Percentiles rank a stretch among this genome's conserved stretches.
Conservation (phyloP, 2,888 invertebrate species). For the Drosophila barbarae region DNA sequence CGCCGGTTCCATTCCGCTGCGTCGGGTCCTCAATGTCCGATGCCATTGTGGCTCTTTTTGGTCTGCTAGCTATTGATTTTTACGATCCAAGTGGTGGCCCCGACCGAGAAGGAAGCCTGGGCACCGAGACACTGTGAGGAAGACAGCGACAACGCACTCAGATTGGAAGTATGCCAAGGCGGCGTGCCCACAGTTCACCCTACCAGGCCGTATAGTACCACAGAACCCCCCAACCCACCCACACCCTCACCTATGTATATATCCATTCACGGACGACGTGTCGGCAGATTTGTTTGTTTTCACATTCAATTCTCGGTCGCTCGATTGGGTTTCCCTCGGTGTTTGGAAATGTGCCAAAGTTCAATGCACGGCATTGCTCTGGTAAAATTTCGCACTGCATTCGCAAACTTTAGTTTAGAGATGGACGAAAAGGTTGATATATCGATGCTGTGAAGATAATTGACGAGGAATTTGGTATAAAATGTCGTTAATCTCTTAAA, state of each 20-base stretch:
- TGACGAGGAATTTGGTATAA: background rate
- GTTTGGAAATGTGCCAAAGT: constrained; percentile 67
- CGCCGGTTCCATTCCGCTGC: constrained; percentile 36
- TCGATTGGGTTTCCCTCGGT: constrained; percentile 33
- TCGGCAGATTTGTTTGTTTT: constrained; percentile 56
- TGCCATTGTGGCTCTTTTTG: constrained; percentile 32
- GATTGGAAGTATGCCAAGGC: constrained; percentile 52
- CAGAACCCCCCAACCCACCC: too few species aligned
- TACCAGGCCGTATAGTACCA: constrained; percentile 2
- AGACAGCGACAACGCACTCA: constrained; percentile 42
- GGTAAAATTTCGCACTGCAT: constrained; percentile 31
- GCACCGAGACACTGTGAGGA: constrained; percentile 21
- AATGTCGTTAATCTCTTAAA: too few species aligned
- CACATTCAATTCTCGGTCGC: constrained; percentile 41
- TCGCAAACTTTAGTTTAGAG: constrained; percentile 28
- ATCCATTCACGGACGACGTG: constrained; percentile 40
- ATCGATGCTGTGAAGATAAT: background rate
- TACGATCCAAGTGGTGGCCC: constrained; percentile 33
- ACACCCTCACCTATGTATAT: background rate
- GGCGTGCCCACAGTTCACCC: constrained; percentile 21
- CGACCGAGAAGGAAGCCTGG: constrained; percentile 15
- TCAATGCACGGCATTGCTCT: constrained; percentile 52
- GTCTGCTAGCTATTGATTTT: constrained; percentile 59
- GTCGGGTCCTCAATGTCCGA: constrained; percentile 37
- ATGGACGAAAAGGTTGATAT: background rate